Evolutionary conservation across 2,888 invertebrate genomes (phyloP).

Genomic region (Aspidiotus destructor): DNA sequence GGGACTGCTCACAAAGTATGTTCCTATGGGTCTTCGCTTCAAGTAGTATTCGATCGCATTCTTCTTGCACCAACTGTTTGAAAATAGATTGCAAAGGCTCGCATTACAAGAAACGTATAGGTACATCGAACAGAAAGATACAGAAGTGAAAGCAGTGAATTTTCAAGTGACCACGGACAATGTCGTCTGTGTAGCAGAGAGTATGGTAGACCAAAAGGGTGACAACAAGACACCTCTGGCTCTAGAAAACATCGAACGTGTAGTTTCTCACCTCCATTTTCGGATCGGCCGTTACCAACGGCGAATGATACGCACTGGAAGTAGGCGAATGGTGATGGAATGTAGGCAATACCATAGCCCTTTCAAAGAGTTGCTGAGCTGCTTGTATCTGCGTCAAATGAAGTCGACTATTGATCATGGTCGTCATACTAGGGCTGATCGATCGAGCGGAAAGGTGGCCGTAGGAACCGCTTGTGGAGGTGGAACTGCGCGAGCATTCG

Average conservation of each 20-base stretch:
- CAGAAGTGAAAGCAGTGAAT: too few species aligned
- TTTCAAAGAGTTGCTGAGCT: constrained; percentile 63
- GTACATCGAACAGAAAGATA: too few species aligned
- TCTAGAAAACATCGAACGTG: too few species aligned
- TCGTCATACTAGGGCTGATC: constrained; percentile 64
- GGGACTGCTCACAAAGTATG: constrained; percentile 41
- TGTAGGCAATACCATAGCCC: constrained; percentile 43
- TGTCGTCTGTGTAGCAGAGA: not conserved
- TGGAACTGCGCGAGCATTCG: constrained; percentile 73
- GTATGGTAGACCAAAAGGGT: not conserved
- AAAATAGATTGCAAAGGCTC: not conserved
- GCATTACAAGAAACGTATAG: too few species aligned
- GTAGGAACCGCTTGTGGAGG: constrained; percentile 83
- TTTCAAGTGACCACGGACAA: too few species aligned
- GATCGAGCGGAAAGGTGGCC: constrained; percentile 65
- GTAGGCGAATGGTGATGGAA: constrained; percentile 40
- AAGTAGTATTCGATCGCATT: constrained; percentile 37
- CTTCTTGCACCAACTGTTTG: constrained; percentile 34
- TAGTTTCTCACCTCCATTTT: constrained; percentile 38
- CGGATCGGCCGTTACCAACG: constrained; percentile 40
- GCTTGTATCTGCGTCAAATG: constrained; percentile 61
- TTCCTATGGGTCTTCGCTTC: constrained; percentile 43
- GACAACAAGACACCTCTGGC: too few species aligned
- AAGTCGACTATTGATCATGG: constrained; percentile 52
- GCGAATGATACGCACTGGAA: constrained; percentile 41